Evolutionary conservation across 2,888 invertebrate genomes (phyloP), one percentile per base, ranked within the genome.

Genomic region (Drosophila yooni): DNA sequence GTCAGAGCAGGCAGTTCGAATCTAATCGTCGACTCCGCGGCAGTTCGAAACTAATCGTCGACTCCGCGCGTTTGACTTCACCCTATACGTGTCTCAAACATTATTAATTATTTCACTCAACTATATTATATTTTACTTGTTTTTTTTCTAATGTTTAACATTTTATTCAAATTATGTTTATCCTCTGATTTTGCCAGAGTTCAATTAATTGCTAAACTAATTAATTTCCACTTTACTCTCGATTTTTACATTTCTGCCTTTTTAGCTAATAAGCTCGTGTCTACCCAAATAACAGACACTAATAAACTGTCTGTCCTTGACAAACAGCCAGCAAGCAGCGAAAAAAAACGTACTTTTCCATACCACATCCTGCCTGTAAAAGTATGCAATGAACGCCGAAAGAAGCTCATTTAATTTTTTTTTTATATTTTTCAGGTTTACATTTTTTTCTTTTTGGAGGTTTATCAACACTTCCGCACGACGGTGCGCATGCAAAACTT

Each of bases 381-480:
- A 66, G 62, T 66, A 76, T 76, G 79, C 79, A 64, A 54, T 48
- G 27, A 65, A 60, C 21, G 31, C 34, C 60, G 77, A 70, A 79
- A 82, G 48, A 79, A 82, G 80, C 82, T 79, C 75, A 68, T 76
- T 70, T 84, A 53, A 63, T 29, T 33, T 40, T 46, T 50, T 68
- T 59, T 58, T 2, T 21, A 15, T 25, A 13, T 48, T 57, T 70
- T 60, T 46, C 15, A 13, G 2, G 53, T 46, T 48, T 38, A 3
- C 13, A 21, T 25, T 43, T 61, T 38, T 72, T 54, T 65, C 53
- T 61, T 57, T 65, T 15, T 15, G 43, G 61, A 66, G 84, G 85
- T 89, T 85, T 89, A 85, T 85, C 85, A 85, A 89, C 85, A 85
- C 89, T 85, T 85, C 85, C 85, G 85, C 89, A 87, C 89, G 64